A percentile compares a stretch with the other conserved stretches of the same genome.
These are phyloP conservation scores for Holothuria glaberrima DNA, from an alignment of 35 echinoderm and acorn worm species.

Conservation along the genomic window DNA sequence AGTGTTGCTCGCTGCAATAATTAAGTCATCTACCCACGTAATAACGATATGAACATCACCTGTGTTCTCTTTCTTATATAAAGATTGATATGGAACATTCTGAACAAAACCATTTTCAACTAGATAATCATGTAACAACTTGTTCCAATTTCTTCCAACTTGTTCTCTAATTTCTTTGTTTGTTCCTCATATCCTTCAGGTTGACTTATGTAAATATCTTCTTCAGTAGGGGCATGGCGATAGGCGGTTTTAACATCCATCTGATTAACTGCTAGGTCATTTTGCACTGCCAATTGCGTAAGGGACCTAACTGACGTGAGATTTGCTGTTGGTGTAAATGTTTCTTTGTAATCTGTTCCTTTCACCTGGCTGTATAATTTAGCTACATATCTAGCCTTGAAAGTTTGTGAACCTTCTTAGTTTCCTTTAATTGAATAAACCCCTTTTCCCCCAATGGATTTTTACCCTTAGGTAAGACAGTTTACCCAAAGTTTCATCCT, in stretches of 20 bases:
- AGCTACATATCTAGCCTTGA: constrained; percentile 61
- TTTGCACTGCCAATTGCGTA: not conserved
- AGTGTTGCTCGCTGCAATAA: not conserved
- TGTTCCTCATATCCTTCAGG: constrained; percentile 4
- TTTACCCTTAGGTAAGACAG: not conserved
- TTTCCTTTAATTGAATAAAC: not conserved
- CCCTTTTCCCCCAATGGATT: not conserved
- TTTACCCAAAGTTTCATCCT: not conserved
- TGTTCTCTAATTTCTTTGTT: constrained; percentile 27
- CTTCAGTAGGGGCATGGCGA: constrained; percentile 57
- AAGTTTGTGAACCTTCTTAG: not conserved
- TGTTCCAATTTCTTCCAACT: constrained; percentile 69
- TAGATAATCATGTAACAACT: constrained; percentile 57
- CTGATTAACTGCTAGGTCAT: constrained; percentile 59
- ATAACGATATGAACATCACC: constrained; percentile 1
- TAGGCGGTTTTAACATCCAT: constrained; percentile 71
- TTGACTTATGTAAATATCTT: constrained; percentile 40
- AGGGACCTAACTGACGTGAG: not conserved
- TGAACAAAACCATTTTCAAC: constrained; percentile 11
- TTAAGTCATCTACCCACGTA: constrained; percentile 29
- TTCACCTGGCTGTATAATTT: constrained; percentile 38
- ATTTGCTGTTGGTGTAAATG: no score
- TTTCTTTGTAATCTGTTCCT: no score
- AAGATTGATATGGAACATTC: not conserved
- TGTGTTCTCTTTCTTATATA: constrained; percentile 22